Evolutionary conservation across 2,113 vertebrate genomes (phyloP).

Genomic region (Pardalotus punctatus): DNA sequence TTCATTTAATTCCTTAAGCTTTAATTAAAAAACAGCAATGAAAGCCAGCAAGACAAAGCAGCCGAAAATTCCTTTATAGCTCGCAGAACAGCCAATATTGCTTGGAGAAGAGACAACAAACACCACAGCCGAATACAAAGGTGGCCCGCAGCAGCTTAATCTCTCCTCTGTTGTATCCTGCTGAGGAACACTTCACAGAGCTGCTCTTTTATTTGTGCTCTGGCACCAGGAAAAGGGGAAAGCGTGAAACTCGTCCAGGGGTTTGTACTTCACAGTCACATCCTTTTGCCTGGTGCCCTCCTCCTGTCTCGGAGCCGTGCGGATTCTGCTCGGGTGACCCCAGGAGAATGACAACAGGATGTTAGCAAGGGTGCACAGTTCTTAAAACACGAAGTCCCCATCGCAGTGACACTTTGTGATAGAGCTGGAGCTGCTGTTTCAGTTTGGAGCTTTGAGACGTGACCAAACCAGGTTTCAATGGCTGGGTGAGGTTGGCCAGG

Average conservation of each 20-base stretch:
- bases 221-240: neutral
- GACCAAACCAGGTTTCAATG: neutral
- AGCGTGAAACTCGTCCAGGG: neutral
- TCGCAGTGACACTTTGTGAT: neutral
- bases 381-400: rapidly evolving
- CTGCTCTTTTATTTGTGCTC: neutral
- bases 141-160: conserved; percentile 27
- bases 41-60: conserved; percentile 66
- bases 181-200: neutral
- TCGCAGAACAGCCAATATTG: neutral
- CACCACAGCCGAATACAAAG: neutral
- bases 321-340: neutral
- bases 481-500: neutral
- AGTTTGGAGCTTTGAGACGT: neutral
- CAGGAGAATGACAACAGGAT: neutral
- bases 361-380: rapidly evolving
- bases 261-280: neutral
- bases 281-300: neutral
- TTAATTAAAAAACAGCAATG: conserved; percentile 70
- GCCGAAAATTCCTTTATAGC: conserved; percentile 55
- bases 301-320: rapidly evolving
- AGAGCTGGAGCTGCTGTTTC: neutral
- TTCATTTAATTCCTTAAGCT: conserved; percentile 72
- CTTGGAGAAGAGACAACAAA: neutral
- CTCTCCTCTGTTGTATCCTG: neutral